Conservation (phyloP, 2,113 vertebrate genomes). For the Panthera uncia region DNA sequence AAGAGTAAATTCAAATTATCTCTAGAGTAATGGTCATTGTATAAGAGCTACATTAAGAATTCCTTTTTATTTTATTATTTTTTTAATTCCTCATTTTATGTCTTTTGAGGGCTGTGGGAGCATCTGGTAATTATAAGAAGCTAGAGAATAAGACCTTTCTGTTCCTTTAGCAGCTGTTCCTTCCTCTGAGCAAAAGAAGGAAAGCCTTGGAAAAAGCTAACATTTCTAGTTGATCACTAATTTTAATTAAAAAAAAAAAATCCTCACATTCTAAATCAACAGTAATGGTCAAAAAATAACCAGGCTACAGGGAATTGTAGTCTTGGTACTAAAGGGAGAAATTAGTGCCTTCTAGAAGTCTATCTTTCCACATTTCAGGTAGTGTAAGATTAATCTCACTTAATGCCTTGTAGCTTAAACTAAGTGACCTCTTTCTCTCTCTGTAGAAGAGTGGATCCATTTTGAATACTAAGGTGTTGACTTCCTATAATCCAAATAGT, state of each 20-base stretch:
- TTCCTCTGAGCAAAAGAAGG: not conserved
- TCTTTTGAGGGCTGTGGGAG: not conserved
- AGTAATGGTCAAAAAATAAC: not conserved
- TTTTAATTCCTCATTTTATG: not conserved
- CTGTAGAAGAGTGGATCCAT: not conserved
- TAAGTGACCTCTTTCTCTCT: not conserved
- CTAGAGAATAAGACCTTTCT: not conserved
- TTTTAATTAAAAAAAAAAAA: not conserved
- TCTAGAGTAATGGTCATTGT: not conserved
- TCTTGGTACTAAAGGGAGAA: not conserved
- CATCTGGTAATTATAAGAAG: not conserved
- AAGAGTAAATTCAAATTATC: not conserved
- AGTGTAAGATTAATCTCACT: not conserved
- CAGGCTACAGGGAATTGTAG: not conserved
- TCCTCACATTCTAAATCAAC: not conserved
- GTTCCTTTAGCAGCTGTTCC: not conserved
- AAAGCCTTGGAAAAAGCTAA: not conserved
- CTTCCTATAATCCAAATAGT: not conserved
- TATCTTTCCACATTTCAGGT: not conserved
- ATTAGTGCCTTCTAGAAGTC: not conserved
- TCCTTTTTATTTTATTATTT: not conserved
- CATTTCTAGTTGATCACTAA: not conserved
- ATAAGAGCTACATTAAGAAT: not conserved
- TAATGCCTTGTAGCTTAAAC: not conserved
- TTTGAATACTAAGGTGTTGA: not conserved